These are phyloP conservation scores for Solea solea DNA, from an alignment of 2,113 vertebrate genomes.

Conservation along the genomic window DNA sequence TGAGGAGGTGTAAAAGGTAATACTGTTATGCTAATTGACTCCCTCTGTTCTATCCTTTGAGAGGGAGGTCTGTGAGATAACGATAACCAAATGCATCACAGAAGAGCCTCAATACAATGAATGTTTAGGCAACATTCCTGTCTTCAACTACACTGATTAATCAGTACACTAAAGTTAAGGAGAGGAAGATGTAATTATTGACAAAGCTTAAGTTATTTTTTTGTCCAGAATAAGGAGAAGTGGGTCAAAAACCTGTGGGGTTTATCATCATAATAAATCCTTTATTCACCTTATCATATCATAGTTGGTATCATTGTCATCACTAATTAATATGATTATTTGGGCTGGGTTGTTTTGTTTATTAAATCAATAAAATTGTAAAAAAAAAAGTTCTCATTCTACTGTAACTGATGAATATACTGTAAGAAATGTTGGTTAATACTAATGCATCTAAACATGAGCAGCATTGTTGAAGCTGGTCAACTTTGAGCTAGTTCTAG, in stretches of 20 bases:
- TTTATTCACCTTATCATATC: too few species aligned
- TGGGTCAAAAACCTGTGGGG: background rate
- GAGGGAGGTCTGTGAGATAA: background rate
- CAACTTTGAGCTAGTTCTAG: too few species aligned
- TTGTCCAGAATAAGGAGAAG: background rate
- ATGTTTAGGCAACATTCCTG: background rate
- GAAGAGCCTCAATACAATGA: background rate
- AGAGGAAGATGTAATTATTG: constrained; percentile 15
- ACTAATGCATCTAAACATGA: too few species aligned
- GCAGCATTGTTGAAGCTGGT: too few species aligned
- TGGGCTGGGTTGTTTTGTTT: too few species aligned
- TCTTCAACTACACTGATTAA: constrained; percentile 10
- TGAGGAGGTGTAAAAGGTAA: constrained; percentile 30
- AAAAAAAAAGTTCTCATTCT: too few species aligned
- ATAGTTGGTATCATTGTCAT: too few species aligned
- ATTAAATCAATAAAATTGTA: too few species aligned
- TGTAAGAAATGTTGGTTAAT: too few species aligned
- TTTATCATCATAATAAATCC: background rate
- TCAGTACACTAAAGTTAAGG: constrained; percentile 7
- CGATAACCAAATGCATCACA: constrained; percentile 7
- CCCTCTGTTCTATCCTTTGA: constrained; percentile 13
- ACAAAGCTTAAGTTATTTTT: constrained; percentile 10
- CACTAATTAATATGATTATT: too few species aligned
- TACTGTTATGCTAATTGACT: constrained; percentile 46
- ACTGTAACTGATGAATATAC: too few species aligned